Conservation (phyloP, 2,113 vertebrate species). For the Tympanuchus pallidicinctus region DNA sequence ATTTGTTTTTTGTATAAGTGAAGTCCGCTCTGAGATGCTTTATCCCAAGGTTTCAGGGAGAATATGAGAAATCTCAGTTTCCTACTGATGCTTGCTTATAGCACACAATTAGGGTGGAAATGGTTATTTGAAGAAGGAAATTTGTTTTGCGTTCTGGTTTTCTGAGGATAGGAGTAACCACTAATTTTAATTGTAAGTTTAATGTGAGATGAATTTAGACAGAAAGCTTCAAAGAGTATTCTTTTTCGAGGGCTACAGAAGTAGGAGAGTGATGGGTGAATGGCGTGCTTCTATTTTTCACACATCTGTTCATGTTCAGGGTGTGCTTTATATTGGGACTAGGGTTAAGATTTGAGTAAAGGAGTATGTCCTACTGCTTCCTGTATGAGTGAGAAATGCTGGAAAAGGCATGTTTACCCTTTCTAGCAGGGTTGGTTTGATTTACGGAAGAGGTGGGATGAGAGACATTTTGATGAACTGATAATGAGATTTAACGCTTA, state of each 20-base stretch:
- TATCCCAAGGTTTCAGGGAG: background rate
- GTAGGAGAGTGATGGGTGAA: background rate
- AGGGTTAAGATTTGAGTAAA: background rate
- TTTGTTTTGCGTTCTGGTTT: background rate
- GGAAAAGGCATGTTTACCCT: background rate
- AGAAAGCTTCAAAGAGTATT: background rate
- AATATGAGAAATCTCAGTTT: background rate
- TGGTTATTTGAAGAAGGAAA: background rate
- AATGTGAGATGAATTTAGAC: background rate
- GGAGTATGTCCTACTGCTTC: background rate
- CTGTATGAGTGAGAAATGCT: background rate
- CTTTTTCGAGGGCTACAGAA: background rate
- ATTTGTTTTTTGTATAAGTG: background rate
- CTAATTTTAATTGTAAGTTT: background rate
- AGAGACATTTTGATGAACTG: background rate
- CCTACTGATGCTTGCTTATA: background rate
- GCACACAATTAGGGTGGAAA: background rate
- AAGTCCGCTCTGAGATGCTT: background rate
- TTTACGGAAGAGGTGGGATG: background rate
- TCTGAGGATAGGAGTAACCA: background rate
- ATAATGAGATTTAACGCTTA: background rate
- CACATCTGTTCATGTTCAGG: background rate
- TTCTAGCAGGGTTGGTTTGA: constrained; percentile 1
- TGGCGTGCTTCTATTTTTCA: background rate
- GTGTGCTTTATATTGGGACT: background rate